Percentiles rank a stretch among this genome's conserved stretches.
Conservation (phyloP, 1,140 invertebrate species). For the Portunus trituberculatus region DNA sequence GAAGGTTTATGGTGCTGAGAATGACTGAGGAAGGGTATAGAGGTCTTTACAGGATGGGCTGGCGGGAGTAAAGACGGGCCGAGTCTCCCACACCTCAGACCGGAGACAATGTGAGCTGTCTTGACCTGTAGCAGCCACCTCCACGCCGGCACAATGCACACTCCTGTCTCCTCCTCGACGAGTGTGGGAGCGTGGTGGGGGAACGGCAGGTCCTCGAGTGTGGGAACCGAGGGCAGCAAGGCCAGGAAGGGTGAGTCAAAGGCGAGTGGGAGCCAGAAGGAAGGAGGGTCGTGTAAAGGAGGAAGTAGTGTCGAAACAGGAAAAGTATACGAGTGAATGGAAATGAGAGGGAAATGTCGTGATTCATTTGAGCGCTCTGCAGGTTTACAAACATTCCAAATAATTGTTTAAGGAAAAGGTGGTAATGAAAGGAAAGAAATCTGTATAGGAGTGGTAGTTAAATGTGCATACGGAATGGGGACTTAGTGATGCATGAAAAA, state of each 20-base stretch:
- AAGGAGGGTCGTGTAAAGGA: neutral
- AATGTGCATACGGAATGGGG: no score
- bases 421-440: no score
- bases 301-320: constrained; percentile 1
- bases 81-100: neutral
- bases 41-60: neutral
- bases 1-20: neutral
- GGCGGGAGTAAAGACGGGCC: neutral
- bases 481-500: no score
- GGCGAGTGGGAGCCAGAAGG: neutral
- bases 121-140: neutral
- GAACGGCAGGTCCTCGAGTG: neutral
- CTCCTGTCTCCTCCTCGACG: neutral
- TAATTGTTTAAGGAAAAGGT: no score
- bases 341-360: neutral
- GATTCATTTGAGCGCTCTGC: no score
- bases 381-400: no score
- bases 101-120: neutral
- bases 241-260: neutral
- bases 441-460: no score
- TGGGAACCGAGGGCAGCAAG: neutral
- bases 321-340: neutral
- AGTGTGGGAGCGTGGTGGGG: neutral
- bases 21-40: neutral
- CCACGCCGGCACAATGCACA: neutral